Conservation (phyloP, 2,113 vertebrate species). For the Barbus barbus region DNA sequence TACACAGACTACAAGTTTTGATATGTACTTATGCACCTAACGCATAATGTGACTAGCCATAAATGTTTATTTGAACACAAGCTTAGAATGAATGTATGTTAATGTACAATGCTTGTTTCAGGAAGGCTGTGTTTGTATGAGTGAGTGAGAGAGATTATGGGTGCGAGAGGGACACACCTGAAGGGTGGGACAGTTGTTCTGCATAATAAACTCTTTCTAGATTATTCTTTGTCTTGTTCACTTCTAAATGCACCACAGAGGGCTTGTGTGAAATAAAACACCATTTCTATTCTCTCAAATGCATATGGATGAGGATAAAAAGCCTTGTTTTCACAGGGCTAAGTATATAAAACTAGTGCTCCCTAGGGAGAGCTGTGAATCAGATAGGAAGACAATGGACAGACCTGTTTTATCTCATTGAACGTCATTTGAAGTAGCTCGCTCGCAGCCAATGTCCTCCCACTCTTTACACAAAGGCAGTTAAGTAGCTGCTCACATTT, state of each 20-base stretch:
- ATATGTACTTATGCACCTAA: slow-evolving; percentile 42
- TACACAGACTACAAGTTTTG: slow-evolving; percentile 27
- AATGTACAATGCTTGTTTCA: slow-evolving; percentile 42
- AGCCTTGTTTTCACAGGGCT: neutral
- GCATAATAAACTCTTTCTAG: slow-evolving; percentile 57
- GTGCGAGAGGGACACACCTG: slow-evolving; percentile 29
- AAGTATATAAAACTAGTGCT: neutral
- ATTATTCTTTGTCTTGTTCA: slow-evolving; percentile 26
- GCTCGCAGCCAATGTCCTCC: neutral
- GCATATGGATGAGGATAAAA: neutral
- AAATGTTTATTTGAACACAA: slow-evolving; percentile 52
- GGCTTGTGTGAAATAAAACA: neutral
- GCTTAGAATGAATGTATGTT: slow-evolving; percentile 47
- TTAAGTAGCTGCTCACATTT: neutral
- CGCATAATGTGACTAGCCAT: slow-evolving; percentile 44
- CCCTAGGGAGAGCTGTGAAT: neutral
- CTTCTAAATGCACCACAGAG: neutral
- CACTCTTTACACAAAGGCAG: neutral
- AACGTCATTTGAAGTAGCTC: neutral
- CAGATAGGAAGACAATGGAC: neutral
- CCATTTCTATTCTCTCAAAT: neutral
- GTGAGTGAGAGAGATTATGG: slow-evolving; percentile 6
- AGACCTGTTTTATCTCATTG: neutral
- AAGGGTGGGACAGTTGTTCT: slow-evolving; percentile 41
- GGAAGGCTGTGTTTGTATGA: slow-evolving; percentile 17